Conservation (phyloP, 2,797 vertebrate species). For the Amblyopsis hoosieri region DNA sequence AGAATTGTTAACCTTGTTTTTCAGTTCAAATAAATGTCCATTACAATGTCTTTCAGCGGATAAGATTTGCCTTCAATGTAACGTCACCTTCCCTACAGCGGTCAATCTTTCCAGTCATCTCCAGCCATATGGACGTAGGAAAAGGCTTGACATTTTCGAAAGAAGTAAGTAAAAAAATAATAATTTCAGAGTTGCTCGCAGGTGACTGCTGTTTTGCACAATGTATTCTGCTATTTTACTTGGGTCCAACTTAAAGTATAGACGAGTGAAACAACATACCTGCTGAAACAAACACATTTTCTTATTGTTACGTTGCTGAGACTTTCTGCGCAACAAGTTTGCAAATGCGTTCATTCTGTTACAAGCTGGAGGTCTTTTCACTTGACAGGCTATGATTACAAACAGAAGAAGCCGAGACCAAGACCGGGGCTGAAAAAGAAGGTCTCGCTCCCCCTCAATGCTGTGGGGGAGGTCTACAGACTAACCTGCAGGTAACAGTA, state of each 20-base stretch:
- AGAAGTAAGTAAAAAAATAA: conserved; percentile 76
- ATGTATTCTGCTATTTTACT: not conserved
- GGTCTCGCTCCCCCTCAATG: conserved; percentile 82
- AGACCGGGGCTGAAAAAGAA: conserved; percentile 91
- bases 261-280: not conserved
- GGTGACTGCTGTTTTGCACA: not conserved
- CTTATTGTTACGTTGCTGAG: conserved; percentile 19
- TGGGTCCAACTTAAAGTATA: not conserved
- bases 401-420: conserved; percentile 88
- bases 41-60: conserved; percentile 50
- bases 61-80: conserved; percentile 83
- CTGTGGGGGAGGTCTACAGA: conserved; percentile 91
- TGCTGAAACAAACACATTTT: not conserved
- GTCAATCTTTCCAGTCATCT: conserved; percentile 88
- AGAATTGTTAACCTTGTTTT: conserved; percentile 9
- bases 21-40: not conserved
- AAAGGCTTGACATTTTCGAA: conserved; percentile 86
- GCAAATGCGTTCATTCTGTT: not conserved
- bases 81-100: conserved; percentile 84
- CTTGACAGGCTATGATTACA: conserved; percentile 86
- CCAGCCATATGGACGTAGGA: conserved; percentile 85
- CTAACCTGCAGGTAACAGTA: conserved; percentile 90
- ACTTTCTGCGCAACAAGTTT: conserved; percentile 12
- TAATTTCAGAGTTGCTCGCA: not conserved
- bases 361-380: conserved; percentile 23